These are phyloP conservation scores for Sorex maritimensis DNA, from an alignment of 2,797 vertebrate species.

Conservation along the genomic window DNA sequence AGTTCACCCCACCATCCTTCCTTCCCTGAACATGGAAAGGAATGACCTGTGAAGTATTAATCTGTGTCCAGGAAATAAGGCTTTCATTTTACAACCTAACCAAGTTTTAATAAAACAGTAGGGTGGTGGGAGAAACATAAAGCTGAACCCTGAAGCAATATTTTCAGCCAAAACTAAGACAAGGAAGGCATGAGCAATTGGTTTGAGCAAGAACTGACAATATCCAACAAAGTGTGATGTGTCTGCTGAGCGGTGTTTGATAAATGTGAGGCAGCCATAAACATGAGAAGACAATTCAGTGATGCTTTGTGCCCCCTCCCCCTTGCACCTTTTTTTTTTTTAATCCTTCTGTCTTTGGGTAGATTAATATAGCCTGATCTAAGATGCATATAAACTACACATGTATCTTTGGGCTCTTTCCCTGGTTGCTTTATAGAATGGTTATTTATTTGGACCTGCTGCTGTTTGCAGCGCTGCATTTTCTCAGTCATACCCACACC, in stretches of 20 bases:
- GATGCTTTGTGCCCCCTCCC: not conserved
- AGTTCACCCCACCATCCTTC: not conserved
- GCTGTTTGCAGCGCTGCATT: slow-evolving; percentile 85
- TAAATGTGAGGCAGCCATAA: slow-evolving; percentile 79
- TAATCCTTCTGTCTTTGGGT: slow-evolving; percentile 51
- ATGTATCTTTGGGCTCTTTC: slow-evolving; percentile 38
- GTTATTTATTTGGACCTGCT: slow-evolving; percentile 83
- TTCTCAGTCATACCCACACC: slow-evolving; percentile 81
- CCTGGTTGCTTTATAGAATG: slow-evolving; percentile 67
- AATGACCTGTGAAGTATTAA: slow-evolving; percentile 71
- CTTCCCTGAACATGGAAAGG: slow-evolving; percentile 13
- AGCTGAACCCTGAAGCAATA: slow-evolving; percentile 70
- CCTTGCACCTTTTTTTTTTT: not conserved
- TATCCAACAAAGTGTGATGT: slow-evolving; percentile 79
- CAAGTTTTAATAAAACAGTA: slow-evolving; percentile 74
- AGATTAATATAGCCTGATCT: slow-evolving; percentile 75
- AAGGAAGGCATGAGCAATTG: slow-evolving; percentile 78
- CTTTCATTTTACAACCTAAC: slow-evolving; percentile 65
- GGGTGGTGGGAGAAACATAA: slow-evolving; percentile 62
- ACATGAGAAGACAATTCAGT: slow-evolving; percentile 56
- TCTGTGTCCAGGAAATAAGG: slow-evolving; percentile 79
- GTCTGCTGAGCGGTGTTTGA: slow-evolving; percentile 75
- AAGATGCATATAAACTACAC: slow-evolving; percentile 74
- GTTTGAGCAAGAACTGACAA: slow-evolving; percentile 81
- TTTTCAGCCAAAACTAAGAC: slow-evolving; percentile 68